Evolutionary conservation across 2,888 invertebrate species (phyloP).

Genomic region (Rhogogaster chlorosoma): DNA sequence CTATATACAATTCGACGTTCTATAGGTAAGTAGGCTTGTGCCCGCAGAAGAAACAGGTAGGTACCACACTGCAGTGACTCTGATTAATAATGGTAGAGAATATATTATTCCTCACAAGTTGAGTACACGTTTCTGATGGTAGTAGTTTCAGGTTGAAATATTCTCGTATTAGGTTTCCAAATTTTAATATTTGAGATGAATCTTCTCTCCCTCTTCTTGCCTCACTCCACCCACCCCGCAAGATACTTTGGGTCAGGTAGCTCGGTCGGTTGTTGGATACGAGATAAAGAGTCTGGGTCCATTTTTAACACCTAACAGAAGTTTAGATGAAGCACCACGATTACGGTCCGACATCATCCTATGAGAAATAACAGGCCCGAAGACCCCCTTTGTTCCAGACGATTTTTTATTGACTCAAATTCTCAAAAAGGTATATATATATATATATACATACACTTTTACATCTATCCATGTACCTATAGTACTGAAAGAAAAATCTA

Average conservation of each 20-base stretch:
- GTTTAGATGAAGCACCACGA: constrained; percentile 71
- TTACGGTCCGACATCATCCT: constrained; percentile 68
- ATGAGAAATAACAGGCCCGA: constrained; percentile 71
- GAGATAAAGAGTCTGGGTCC: constrained; percentile 69
- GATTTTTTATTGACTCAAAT: constrained; percentile 74
- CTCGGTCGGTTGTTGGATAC: constrained; percentile 54
- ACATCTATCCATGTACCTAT: not conserved
- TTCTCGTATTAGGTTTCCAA: constrained; percentile 61
- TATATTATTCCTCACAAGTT: constrained; percentile 13
- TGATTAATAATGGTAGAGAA: constrained; percentile 40
- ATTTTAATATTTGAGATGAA: constrained; percentile 67
- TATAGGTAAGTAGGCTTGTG: not conserved
- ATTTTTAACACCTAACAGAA: constrained; percentile 75
- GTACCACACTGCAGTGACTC: constrained; percentile 11
- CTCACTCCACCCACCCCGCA: not conserved
- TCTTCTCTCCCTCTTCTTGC: constrained; percentile 28
- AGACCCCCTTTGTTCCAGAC: constrained; percentile 66
- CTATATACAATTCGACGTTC: not conserved
- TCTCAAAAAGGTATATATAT: constrained; percentile 60
- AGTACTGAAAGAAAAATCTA: not conserved
- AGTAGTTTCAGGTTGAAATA: constrained; percentile 37
- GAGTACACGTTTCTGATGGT: not conserved
- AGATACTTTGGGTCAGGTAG: constrained; percentile 44
- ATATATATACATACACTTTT: no score
- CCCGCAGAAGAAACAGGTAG: not conserved